These are phyloP conservation scores for Aphelenchoides bicaudatus DNA, from an alignment of 2,888 invertebrate species.

Conservation along the genomic window DNA sequence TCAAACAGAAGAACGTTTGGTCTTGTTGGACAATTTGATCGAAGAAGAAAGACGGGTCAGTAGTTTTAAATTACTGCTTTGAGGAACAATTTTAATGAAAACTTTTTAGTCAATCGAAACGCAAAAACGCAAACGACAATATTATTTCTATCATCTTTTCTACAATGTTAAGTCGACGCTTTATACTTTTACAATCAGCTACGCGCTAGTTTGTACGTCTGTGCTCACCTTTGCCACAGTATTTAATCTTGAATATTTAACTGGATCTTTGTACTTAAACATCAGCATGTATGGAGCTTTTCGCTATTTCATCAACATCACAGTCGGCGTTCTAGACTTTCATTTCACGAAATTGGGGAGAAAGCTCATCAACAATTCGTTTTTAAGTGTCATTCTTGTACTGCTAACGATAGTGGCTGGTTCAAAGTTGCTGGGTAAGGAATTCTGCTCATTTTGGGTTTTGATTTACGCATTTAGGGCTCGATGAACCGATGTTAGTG, in stretches of 20 bases:
- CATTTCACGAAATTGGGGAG: constrained; percentile 36
- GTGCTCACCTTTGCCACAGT: constrained; percentile 50
- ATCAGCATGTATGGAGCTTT: constrained; percentile 39
- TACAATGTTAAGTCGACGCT: constrained; percentile 25
- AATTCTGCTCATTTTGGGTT: no score
- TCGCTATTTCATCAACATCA: constrained; percentile 41
- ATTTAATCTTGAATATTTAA: constrained; percentile 54
- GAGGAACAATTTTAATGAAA: no score
- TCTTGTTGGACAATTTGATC: constrained; percentile 30
- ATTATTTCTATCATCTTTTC: constrained; percentile 34
- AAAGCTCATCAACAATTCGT: constrained; percentile 36
- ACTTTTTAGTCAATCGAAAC: constrained; percentile 23
- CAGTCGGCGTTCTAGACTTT: constrained; percentile 38
- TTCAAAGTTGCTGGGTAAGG: constrained; percentile 20
- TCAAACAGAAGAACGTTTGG: constrained; percentile 20
- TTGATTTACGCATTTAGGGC: constrained; percentile 7
- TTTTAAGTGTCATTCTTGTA: constrained; percentile 34
- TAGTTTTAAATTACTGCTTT: background rate
- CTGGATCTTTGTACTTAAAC: constrained; percentile 49
- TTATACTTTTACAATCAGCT: constrained; percentile 23
- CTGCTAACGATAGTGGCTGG: constrained; percentile 21
- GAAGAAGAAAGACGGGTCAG: constrained; percentile 31
- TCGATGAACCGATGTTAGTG: background rate
- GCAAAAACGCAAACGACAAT: constrained; percentile 14
- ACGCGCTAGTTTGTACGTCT: constrained; percentile 35